Evolutionary conservation across 2,888 invertebrate species (phyloP), one percentile per base, ranked within the genome.

Genomic region (Oscheius myriophilus): DNA sequence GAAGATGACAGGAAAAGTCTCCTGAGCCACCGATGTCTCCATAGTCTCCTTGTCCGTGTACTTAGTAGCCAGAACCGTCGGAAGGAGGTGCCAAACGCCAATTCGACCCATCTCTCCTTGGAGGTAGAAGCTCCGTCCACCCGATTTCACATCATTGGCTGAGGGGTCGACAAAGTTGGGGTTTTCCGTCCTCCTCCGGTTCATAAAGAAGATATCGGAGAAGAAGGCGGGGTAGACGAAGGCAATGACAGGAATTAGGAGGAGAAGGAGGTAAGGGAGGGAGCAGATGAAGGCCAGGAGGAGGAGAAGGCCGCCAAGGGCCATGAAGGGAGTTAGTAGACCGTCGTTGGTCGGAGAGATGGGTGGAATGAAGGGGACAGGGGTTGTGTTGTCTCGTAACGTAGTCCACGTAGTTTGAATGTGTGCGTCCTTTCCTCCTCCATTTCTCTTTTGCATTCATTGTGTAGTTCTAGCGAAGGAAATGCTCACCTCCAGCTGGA

Each of bases 1-100:
- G 92, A 53, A 92, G 86, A 66, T 91, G 87, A 74, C 68, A 16
- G 72, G 67, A 23, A 39, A 45, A 2, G 46, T 46, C 45, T 57
- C 53, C 21, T 71, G 57, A 9, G 69, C 71, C 71, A 84, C 67
- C 53, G 69, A 69, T 12, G 57, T 53, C 55, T 82, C 84, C 59
- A 80, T 76, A 1, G 69, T 70, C 57, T 75, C 55, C 61, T 54
- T 55, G 67, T 75, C 55, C 61, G 51, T 55, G 67, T 16, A 69
- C 65, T 53, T 73, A 62, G 54, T 72, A 71, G 41, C 70, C 21
- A 82, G 65, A 16, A 71, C 68, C 16, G 69, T 54, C 9, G 84
- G 84, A 14, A 84, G 63, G 54, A 84, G 71, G 61, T 84, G 84
- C 74, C 79, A 79, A 23, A 75, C 77, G 2, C 79, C 79, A 11